Base-by-base conservation (phyloP, 2,797 vertebrate genomes). In the Ctenopoma multispine region DNA sequence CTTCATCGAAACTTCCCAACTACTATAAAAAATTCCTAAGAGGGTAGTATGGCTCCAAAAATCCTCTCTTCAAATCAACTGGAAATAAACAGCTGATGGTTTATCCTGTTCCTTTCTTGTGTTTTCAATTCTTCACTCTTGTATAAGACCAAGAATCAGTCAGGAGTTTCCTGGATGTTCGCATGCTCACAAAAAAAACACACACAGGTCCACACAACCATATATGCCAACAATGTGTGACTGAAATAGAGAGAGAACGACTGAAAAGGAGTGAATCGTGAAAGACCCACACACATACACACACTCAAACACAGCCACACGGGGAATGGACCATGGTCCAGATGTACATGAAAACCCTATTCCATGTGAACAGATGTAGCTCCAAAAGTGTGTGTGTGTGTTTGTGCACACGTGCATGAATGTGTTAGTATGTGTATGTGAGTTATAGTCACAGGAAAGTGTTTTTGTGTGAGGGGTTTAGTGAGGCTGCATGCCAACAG, bases 331-430 rank as follows among this genome's bases (percentile, higher is more conserved):
- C 75, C 69, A n/a, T n/a, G 20, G 29, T 80, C 90, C 90, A 92
- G 88, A 88, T 90, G 84, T 77, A 79, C 80, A 85, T 70, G 62
- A 75, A 87, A 85, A 81, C 60, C 65, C 65, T 34, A 43, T 63
- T 75, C 50, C 18, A 69, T 82, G 71, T 71, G 87, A 89, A 85
- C 90, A 90, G 91, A 87, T 91, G 89, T 84, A 75, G 24, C 72
- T 43, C 51, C 47, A 71, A 65, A 82, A 72, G n/a, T 49, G 46
- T 49, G 36, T 69, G 34, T 70, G 71, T 63, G 50, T 48, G 44
- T 43, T 29, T 17, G 46, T 50, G 53, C 9, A 57, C 27, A 47
- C 12, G n/a, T 67, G 54, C 29, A 31, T 66, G 51, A 34, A 58
- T 61, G 56, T 51, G 34, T 51, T 50, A 44, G 20, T 75, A 65